Conservation (phyloP, 2,797 vertebrate genomes). For the Craterocephalus amniculus region DNA sequence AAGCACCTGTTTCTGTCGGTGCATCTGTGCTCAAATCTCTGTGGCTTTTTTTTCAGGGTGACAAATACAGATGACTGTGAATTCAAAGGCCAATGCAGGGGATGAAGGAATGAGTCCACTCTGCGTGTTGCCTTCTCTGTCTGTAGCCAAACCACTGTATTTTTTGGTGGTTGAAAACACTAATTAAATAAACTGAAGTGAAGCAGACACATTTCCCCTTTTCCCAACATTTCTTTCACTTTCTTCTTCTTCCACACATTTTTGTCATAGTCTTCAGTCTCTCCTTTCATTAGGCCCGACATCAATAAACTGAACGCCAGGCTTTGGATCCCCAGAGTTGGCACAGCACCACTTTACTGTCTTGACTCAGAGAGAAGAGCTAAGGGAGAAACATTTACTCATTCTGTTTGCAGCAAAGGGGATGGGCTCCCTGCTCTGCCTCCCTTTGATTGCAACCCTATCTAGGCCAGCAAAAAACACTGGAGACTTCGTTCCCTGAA, state of each 20-base stretch:
- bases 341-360: slow-evolving; percentile 50
- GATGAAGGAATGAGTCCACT: slow-evolving; percentile 58
- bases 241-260: slow-evolving; percentile 37
- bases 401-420: slow-evolving; percentile 76
- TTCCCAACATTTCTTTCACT: slow-evolving; percentile 50
- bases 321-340: slow-evolving; percentile 53
- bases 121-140: slow-evolving; percentile 24
- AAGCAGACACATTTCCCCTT: slow-evolving; percentile 33
- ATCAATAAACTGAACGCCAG: slow-evolving; percentile 41
- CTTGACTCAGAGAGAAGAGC: slow-evolving; percentile 57
- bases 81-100: slow-evolving; percentile 54
- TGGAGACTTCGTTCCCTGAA: slow-evolving; percentile 69
- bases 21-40: slow-evolving; percentile 64
- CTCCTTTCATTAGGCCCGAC: slow-evolving; percentile 60
- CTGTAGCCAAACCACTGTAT: slow-evolving; percentile 27
- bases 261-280: slow-evolving; percentile 54
- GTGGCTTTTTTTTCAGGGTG: slow-evolving; percentile 59
- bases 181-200: slow-evolving; percentile 58
- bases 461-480: slow-evolving; percentile 77
- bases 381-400: slow-evolving; percentile 68
- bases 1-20: slow-evolving; percentile 67
- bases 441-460: slow-evolving; percentile 80
- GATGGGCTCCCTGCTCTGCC: slow-evolving; percentile 61
- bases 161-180: slow-evolving; percentile 40
- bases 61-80: slow-evolving; percentile 72